Evolutionary conservation across 2,888 invertebrate genomes (phyloP).

Genomic region (Leptopterna dolabrata): DNA sequence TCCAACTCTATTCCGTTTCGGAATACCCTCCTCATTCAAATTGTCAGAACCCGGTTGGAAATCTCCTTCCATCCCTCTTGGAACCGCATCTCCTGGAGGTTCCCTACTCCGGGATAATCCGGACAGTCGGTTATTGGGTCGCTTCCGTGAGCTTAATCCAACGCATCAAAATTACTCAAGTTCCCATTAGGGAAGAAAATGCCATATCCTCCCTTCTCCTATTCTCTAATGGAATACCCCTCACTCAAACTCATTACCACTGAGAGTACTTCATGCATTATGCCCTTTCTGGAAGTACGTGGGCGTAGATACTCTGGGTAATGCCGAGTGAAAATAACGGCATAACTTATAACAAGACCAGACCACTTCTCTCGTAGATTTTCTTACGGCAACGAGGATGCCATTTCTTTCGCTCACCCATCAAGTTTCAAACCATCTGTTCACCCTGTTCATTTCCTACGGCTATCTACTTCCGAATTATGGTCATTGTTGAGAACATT

Average conservation of each 20-base stretch:
- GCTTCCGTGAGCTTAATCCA: slow-evolving; percentile 2
- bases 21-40: slow-evolving; percentile 36
- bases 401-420: too few species aligned
- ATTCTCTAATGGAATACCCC: not conserved
- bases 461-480: too few species aligned
- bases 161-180: slow-evolving; percentile 32
- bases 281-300: not conserved
- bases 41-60: slow-evolving; percentile 24
- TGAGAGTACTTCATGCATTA: not conserved
- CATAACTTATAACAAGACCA: not conserved
- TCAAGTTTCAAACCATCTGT: too few species aligned
- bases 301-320: not conserved
- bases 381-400: too few species aligned
- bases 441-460: too few species aligned
- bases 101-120: slow-evolving; percentile 9
- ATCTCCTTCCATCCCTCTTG: not conserved
- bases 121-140: slow-evolving; percentile 1
- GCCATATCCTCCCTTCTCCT: not conserved
- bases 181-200: slow-evolving; percentile 31
- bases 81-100: not conserved
- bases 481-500: too few species aligned
- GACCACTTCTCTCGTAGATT: not conserved
- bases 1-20: slow-evolving; percentile 48
- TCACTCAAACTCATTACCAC: not conserved
- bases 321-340: not conserved